These are phyloP conservation scores for Oceanodroma tethys DNA, from an alignment of 2,113 vertebrate genomes.

Conservation along the genomic window DNA sequence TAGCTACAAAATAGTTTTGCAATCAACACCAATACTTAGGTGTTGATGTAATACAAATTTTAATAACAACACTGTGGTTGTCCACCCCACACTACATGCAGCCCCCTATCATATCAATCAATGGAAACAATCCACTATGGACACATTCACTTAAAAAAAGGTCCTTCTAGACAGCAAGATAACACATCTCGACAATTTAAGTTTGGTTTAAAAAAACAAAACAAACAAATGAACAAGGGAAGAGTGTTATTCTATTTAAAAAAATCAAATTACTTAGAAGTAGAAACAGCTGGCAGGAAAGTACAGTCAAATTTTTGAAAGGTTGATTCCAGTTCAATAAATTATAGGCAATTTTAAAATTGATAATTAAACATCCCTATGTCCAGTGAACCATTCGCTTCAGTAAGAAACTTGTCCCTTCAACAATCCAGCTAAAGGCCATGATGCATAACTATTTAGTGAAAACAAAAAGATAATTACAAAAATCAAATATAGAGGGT, in stretches of 20 bases:
- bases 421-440: not conserved
- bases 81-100: not conserved
- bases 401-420: not conserved
- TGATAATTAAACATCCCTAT: not conserved
- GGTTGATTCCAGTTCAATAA: not conserved
- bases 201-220: not conserved
- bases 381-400: not conserved
- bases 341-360: not conserved
- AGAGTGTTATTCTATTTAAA: not conserved
- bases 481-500: not conserved
- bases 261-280: not conserved
- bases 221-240: not conserved
- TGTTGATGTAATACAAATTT: not conserved
- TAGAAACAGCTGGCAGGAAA: not conserved
- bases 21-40: not conserved
- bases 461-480: not conserved
- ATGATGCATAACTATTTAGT: not conserved
- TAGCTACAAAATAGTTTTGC: not conserved
- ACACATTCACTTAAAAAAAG: not conserved
- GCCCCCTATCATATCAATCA: not conserved
- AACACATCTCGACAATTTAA: not conserved
- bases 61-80: not conserved
- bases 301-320: not conserved
- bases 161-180: not conserved
- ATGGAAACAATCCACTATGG: not conserved